Conservation (phyloP, 2,888 invertebrate genomes). For the Lepidocyrtinus sp. region DNA sequence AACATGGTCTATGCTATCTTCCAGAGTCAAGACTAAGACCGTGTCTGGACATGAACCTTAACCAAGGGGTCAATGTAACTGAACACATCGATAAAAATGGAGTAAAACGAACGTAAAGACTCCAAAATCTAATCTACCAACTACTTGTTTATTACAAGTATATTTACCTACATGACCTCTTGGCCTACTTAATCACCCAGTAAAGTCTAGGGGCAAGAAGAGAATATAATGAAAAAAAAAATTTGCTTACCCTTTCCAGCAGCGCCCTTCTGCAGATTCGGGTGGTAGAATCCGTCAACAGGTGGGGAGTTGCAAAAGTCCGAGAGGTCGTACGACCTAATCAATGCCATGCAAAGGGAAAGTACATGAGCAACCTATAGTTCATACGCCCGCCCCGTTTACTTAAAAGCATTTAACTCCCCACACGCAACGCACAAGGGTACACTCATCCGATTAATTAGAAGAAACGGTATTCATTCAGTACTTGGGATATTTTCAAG, state of each 20-base stretch:
- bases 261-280: conserved; percentile 70
- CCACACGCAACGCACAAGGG: conserved; percentile 20
- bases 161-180: no score
- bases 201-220: no score
- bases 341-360: conserved; percentile 54
- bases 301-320: conserved; percentile 77
- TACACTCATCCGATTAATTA: conserved; percentile 33
- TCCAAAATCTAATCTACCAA: no score
- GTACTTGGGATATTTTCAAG: no score
- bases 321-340: conserved; percentile 64
- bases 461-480: not conserved
- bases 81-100: no score
- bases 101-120: no score
- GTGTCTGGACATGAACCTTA: no score
- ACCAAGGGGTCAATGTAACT: no score
- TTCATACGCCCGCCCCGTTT: conserved; percentile 25
- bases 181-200: no score
- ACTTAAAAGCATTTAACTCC: conserved; percentile 26
- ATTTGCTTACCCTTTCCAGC: conserved; percentile 41
- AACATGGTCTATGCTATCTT: no score
- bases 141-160: no score
- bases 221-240: conserved; percentile 16
- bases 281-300: conserved; percentile 83
- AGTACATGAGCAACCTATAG: conserved; percentile 45
- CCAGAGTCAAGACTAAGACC: no score